A percentile compares a stretch with the other conserved stretches of the same genome.
Evolutionary conservation across 2,888 invertebrate species (phyloP).

Genomic region (Orgyia antiqua): DNA sequence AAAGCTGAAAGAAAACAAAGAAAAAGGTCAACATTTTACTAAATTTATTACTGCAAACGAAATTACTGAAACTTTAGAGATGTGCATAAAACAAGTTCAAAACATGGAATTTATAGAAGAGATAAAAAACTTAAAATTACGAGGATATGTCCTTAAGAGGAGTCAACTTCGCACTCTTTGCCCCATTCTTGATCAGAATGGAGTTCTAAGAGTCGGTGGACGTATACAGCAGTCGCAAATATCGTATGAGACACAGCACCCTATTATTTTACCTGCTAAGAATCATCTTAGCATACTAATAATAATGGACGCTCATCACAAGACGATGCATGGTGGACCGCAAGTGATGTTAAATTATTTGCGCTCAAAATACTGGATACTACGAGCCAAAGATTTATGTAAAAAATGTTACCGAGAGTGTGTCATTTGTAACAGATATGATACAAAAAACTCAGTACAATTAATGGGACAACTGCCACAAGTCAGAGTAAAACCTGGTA

Average conservation of each 20-base stretch:
- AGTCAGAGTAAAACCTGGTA: background rate
- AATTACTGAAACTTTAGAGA: background rate
- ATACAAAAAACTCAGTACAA: background rate
- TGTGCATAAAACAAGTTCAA: background rate
- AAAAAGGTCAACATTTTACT: background rate
- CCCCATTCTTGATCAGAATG: background rate
- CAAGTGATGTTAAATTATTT: background rate
- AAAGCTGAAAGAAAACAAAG: background rate
- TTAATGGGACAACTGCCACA: constrained; percentile 5
- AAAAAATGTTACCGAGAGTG: constrained; percentile 1
- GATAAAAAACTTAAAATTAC: constrained; percentile 1
- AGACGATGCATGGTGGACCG: constrained; percentile 5
- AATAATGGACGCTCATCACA: background rate
- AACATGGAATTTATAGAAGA: constrained; percentile 2
- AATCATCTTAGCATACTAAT: background rate
- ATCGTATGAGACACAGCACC: constrained; percentile 1
- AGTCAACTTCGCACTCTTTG: background rate
- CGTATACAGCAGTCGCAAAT: constrained; percentile 2
- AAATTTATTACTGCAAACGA: background rate
- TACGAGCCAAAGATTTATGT: background rate
- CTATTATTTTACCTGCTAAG: constrained; percentile 1
- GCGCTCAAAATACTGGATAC: constrained; percentile 3
- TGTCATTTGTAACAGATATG: background rate
- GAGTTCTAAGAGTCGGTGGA: constrained; percentile 4
- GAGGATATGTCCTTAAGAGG: background rate